Percentiles rank a stretch among this genome's conserved stretches.
phyloP scores from a whole-genome alignment of 2,113 vertebrate genomes.

The Todiramphus chloris region DNA sequence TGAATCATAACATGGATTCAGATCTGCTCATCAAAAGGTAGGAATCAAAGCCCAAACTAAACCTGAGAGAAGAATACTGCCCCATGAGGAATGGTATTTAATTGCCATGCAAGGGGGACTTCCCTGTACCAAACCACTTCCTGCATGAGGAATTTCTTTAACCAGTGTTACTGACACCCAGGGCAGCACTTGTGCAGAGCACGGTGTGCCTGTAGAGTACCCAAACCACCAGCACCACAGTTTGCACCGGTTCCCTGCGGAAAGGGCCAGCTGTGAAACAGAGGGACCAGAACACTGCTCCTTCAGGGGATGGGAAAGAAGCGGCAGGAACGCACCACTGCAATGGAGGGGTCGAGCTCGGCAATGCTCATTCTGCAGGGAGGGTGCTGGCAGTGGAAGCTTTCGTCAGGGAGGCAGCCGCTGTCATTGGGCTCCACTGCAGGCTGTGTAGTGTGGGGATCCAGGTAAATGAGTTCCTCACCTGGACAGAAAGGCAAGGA shows the following conservation, averaged over 20 bases:
- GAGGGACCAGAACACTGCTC: neutral
- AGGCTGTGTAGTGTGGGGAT: constrained; percentile 95
- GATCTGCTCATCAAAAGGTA: neutral
- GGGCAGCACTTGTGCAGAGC: neutral
- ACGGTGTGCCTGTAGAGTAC: neutral
- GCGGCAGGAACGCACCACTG: constrained; percentile 80
- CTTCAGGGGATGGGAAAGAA: accelerated
- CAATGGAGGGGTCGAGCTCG: constrained; percentile 96
- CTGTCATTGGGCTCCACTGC: constrained; percentile 83
- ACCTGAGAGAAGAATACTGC: neutral
- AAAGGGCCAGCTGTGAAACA: neutral
- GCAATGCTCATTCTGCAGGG: constrained; percentile 95
- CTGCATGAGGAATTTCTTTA: neutral
- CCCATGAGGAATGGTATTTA: neutral
- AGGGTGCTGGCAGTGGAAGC: constrained; percentile 96
- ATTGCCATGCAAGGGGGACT: neutral
- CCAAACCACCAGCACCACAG: neutral
- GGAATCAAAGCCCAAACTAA: neutral
- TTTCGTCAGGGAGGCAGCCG: constrained; percentile 83
- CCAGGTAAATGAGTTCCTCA: constrained; percentile 95
- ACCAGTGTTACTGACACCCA: accelerated
- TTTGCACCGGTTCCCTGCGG: neutral
- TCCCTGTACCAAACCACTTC: neutral
- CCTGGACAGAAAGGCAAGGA: constrained; percentile 67
- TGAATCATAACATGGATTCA: accelerated